Evolutionary conservation across 2,888 invertebrate species (phyloP), one percentile per base, ranked within the genome.

Genomic region (Hydrotaea cyrtoneurina): DNA sequence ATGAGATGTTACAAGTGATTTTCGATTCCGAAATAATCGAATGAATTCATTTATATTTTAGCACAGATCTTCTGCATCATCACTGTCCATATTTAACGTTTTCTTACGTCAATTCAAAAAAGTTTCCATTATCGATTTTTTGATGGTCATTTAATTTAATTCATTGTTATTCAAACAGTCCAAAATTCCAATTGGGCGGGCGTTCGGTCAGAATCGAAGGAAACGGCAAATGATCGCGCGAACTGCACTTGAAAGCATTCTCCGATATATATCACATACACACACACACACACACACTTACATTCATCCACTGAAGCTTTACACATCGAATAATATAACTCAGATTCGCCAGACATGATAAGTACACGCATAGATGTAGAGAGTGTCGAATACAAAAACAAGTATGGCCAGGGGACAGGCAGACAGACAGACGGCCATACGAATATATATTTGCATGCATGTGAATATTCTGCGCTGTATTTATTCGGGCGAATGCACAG

Each of bases 191-290:
- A 43, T 0, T 19, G 66, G 66, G 66, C 17, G 13, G 31, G 31
- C 31, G n/a, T 39, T 39, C 0, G 3, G 39, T 66, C 31, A 39
- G 36, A 43, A 15, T n/a, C 15, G n/a, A 50, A 50, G 2, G n/a
- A 50, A 50, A n/a, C 50, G 19, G 17, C 17, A 64, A 66, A 43
- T 66, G 21, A 39, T 66, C 71, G 53, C 43, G 50, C 69, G 64
- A 43, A 43, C 26, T 71, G 69, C 71, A 71, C 53, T 71, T 71
- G 73, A 73, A 36, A 73, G n/a, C 39, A 73, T 21, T 57, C 39
- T 73, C 15, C 11, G 57, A 26, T 71, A 15, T 26, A 71, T 26
- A 50, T 50, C 26, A 72, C 53, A 53, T 53, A 7, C 53, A 71
- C 15, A 2, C 19, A 36, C 21, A 55, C 13, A 31, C 19, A 72